Evolutionary conservation across 2,113 vertebrate genomes (phyloP).

Genomic region (Nipponia nippon): DNA sequence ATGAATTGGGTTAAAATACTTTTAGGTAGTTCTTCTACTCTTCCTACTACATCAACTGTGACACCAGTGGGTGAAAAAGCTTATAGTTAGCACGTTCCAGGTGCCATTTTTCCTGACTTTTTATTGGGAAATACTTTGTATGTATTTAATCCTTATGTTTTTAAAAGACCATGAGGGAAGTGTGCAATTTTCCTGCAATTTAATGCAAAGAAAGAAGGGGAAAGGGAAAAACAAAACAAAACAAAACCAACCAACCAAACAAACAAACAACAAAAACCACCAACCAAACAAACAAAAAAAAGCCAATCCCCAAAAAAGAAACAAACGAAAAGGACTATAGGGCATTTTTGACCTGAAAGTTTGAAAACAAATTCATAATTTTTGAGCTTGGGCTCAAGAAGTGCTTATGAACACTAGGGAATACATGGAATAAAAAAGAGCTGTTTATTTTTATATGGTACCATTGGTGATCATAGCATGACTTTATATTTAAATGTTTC

Average conservation of each 20-base stretch:
- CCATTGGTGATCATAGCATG: neutral
- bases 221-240: neutral
- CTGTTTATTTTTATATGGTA: neutral
- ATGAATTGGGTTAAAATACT: neutral
- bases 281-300: neutral
- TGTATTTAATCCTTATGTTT: neutral
- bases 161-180: neutral
- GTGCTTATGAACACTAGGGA: neutral
- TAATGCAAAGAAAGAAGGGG: neutral
- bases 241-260: neutral
- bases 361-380: neutral
- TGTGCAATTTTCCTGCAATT: neutral
- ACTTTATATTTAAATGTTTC: neutral
- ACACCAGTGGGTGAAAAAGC: neutral
- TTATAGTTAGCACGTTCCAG: neutral
- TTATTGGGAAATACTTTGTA: neutral
- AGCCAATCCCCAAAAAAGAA: too few relatives aligned
- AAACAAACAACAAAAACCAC: neutral
- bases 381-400: neutral
- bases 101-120: neutral
- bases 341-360: neutral
- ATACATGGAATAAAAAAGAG: neutral
- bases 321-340: neutral
- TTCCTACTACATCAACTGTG: neutral
- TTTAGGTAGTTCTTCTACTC: neutral